Conservation (phyloP, 2,888 invertebrate species). For the Melanostoma mellinum region DNA sequence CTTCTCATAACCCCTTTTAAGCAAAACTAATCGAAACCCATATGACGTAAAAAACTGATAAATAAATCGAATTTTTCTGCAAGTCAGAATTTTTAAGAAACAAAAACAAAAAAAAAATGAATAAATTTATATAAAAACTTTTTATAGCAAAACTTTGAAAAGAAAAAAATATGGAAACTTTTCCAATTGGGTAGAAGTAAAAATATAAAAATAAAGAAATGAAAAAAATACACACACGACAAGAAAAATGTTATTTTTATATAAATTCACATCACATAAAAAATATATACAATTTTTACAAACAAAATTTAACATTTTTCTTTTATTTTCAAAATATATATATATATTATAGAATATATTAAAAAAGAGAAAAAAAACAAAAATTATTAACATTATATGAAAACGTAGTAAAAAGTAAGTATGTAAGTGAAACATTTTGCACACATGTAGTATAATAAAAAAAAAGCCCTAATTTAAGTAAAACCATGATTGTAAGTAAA, state of each 20-base stretch:
- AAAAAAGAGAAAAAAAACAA: slow-evolving; percentile 41
- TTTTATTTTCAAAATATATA: slow-evolving; percentile 59
- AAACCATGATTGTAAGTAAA: slow-evolving; percentile 69
- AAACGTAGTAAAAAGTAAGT: slow-evolving; percentile 63
- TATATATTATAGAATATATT: slow-evolving; percentile 46
- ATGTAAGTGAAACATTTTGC: slow-evolving; percentile 72
- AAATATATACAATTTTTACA: slow-evolving; percentile 73
- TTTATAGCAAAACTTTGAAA: slow-evolving; percentile 59
- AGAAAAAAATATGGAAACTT: slow-evolving; percentile 50
- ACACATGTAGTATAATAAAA: slow-evolving; percentile 70
- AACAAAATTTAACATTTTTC: slow-evolving; percentile 71
- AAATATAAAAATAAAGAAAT: background rate
- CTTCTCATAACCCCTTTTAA: background rate
- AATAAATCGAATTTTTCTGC: slow-evolving; percentile 71
- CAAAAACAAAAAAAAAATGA: slow-evolving; percentile 47
- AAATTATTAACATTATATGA: slow-evolving; percentile 53
- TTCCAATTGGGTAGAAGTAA: slow-evolving; percentile 59
- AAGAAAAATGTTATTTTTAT: slow-evolving; percentile 73
- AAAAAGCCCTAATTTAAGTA: slow-evolving; percentile 61
- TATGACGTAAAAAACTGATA: slow-evolving; percentile 70
- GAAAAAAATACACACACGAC: slow-evolving; percentile 68
- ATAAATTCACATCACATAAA: slow-evolving; percentile 73
- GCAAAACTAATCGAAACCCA: slow-evolving; percentile 62
- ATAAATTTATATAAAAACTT: slow-evolving; percentile 39
- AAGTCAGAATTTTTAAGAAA: slow-evolving; percentile 60